Percentiles rank a stretch among this genome's conserved stretches.
These are phyloP conservation scores for Iguana delicatissima DNA, from an alignment of 2,797 vertebrate genomes.

Conservation along the genomic window DNA sequence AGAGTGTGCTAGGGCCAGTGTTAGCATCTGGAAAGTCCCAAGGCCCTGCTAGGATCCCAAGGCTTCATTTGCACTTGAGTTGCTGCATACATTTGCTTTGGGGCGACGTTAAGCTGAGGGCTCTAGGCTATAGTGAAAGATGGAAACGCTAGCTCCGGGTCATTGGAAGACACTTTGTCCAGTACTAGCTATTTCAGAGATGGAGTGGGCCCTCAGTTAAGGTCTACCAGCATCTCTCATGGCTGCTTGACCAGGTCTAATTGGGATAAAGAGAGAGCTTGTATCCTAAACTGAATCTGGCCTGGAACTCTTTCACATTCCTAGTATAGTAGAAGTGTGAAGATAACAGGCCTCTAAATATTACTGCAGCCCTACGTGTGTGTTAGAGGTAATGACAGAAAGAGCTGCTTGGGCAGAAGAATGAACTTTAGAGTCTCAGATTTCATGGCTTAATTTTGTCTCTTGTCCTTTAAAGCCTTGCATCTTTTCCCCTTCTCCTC, in stretches of 20 bases:
- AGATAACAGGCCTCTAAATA: background rate
- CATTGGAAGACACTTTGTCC: background rate
- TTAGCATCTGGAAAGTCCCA: background rate
- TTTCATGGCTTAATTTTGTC: background rate
- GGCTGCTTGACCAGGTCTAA: background rate
- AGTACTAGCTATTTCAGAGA: background rate
- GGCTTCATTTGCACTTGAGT: background rate
- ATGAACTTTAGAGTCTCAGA: background rate
- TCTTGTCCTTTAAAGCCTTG: background rate
- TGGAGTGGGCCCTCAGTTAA: background rate
- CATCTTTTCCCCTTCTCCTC: background rate
- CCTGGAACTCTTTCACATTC: background rate
- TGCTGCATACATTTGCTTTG: background rate
- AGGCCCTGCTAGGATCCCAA: background rate
- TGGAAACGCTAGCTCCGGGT: background rate
- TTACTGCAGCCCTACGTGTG: background rate
- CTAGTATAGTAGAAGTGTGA: background rate
- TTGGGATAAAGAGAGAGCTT: background rate
- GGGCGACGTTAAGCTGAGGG: background rate
- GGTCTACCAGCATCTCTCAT: background rate
- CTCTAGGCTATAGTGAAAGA: background rate
- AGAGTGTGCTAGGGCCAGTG: background rate
- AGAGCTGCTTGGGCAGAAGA: background rate
- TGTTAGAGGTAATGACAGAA: background rate
- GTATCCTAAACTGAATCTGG: background rate